Conservation (phyloP, 2,888 invertebrate genomes). For the Apotomis capreana region DNA sequence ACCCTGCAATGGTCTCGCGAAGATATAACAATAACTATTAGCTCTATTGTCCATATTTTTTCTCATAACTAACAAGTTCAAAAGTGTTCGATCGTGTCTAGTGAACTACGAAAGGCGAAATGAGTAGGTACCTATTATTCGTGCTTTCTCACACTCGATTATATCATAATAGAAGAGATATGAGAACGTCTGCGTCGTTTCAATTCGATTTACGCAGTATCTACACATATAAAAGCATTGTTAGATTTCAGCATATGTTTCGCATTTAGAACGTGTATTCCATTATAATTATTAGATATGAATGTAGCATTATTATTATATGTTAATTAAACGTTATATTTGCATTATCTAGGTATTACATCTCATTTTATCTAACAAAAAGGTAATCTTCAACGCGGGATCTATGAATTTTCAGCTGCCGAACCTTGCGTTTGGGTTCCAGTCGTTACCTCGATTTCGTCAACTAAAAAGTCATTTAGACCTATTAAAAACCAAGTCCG, state of each 20-base stretch:
- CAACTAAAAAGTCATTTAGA: no score
- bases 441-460: no score
- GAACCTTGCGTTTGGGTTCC: no score
- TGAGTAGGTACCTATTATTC: not conserved
- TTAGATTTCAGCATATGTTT: not conserved
- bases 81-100: slow-evolving; percentile 56
- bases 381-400: no score
- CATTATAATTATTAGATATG: no score
- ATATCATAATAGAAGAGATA: not conserved
- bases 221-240: not conserved
- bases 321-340: no score
- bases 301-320: no score
- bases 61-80: slow-evolving; percentile 58
- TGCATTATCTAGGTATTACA: no score
- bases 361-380: no score
- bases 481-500: no score
- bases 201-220: not conserved
- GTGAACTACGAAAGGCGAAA: slow-evolving; percentile 2
- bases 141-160: not conserved
- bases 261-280: not conserved
- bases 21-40: slow-evolving; percentile 55
- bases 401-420: no score
- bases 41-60: slow-evolving; percentile 62
- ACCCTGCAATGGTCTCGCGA: slow-evolving; percentile 60
- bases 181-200: not conserved